Base-by-base conservation (phyloP, 2,113 vertebrate species). In the Camelus dromedarius region DNA sequence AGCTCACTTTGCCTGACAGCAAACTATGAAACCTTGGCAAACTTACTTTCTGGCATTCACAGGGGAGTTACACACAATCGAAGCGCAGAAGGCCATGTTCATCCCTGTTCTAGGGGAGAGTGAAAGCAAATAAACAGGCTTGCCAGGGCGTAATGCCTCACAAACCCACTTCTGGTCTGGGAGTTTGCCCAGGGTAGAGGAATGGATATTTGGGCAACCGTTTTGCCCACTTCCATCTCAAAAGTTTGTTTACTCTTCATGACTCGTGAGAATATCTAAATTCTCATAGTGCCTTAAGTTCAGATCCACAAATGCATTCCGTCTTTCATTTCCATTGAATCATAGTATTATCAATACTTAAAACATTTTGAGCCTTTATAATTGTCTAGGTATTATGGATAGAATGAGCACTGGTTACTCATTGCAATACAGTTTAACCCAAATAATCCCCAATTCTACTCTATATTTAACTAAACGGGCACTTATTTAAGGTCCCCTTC, bases 1-100 rank as follows among this genome's bases (percentile, higher is more conserved):
- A 79, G 52, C 11, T 89, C 12, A 15, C 77, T 92, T 58, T 16
- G 7, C 50, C 69, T 92, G 50, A 72, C 15, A 84, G 62, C 54
- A 81, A 75, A 76, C 75, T 35, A 48, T 84, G 86, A 80, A 35
- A 24, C 20, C 75, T 82, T 35, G 50, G 77, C 52, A 52, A 82
- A 56, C 85, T 67, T 79, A 62, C n/a, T 85, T 95, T 77, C 72
- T 97, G 87, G 20, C 42, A 81, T 73, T 48, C 62, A 20, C 8
- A 62, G 11, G 6, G 72, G 46, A 88, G 7, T 50, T 32, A 0
- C 24, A 69, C 16, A 42, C 80, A 72, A 8, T 82, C 8, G 15
- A 52, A 62, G 8, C 58, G 13, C 28, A 35, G 32, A 88, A 87
- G 58, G 30, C 4, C 67, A 73, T 19, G 19, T 24, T 35, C 76